Percentiles rank a stretch among this genome's conserved stretches.
Conservation (phyloP, 2,113 vertebrate genomes). For the Zapus hudsonius region DNA sequence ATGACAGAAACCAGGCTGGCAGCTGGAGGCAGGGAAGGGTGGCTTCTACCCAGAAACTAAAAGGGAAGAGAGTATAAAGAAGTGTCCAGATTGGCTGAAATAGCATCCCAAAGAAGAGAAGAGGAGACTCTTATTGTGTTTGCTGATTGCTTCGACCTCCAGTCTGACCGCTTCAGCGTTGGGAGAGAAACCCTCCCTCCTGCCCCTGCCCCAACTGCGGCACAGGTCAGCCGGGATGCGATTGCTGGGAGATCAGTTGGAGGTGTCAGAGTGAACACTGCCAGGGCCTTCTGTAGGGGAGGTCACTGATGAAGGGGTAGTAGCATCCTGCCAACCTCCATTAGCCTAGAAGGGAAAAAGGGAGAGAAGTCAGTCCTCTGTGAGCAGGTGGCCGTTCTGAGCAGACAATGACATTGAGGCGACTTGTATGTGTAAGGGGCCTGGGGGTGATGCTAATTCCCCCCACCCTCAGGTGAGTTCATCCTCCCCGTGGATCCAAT, state of each 20-base stretch:
- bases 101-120: conserved; percentile 88
- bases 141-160: conserved; percentile 88
- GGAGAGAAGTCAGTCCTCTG: conserved; percentile 72
- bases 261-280: conserved; percentile 99
- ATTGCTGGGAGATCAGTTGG: conserved; percentile 96
- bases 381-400: conserved; percentile 36
- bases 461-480: neutral
- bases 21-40: conserved; percentile 78
- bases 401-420: conserved; percentile 49
- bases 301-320: conserved; percentile 98
- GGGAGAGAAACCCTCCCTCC: conserved; percentile 86
- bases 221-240: conserved; percentile 86
- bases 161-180: conserved; percentile 86
- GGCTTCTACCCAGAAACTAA: conserved; percentile 89
- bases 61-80: conserved; percentile 89
- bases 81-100: conserved; percentile 89
- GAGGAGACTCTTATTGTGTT: conserved; percentile 87
- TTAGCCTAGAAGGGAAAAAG: conserved; percentile 91
- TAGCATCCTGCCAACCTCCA: conserved; percentile 98
- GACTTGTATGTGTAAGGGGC: neutral
- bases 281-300: conserved; percentile 99
- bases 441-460: neutral
- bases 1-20: conserved; percentile 55
- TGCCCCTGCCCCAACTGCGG: conserved; percentile 75
- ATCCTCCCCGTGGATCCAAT: neutral